Evolutionary conservation across 92 coral and sea anemone species (phyloP), one percentile per base, ranked within the genome.

Genomic region (Siderastrea radians): DNA sequence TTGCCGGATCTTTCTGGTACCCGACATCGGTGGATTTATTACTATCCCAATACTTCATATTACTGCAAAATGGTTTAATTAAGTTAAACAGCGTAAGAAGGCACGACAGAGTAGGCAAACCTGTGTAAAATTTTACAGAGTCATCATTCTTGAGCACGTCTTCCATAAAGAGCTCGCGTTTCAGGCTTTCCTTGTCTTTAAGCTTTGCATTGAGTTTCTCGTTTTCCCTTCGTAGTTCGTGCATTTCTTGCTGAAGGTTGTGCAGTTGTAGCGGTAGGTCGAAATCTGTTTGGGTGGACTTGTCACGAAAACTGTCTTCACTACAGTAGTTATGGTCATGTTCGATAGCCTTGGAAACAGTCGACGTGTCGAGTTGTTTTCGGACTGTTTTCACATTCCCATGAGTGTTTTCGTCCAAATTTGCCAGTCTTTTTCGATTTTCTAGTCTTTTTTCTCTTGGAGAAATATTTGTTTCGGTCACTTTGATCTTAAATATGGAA

Each of bases 21-120:
- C 65, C 63, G 15, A 81, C 87, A 54, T 81, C 78, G 14, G 75
- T 63, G 51, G 14, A 69, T 66, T 83, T 83, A 26, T 84, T 84
- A 2, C 75, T 38, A 46, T 84, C 93, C 93, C 89, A 90, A 71
- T 90, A 84, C 65, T 77, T 84, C 58, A 90, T 78, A 52, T 80
- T 63, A 48, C 80, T n/a, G n/a, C n/a, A n/a, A n/a, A n/a, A 50
- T 52, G 86, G 91, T 65, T 80, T 80, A 4, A 80, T 87, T 13
- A 87, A 62, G 71, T 75, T 88, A 71, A 81, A 88, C 14, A 88
- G 4, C 43, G 54, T 70, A n/a, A 83, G 26, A 57, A 81, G 67
- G 81, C 83, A 82, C 7, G 77, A 52, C 15, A 83, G 66, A 83
- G 78, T 44, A 19, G 86, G 76, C 1, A 81, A 49, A 66, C 86